phyloP scores from a whole-genome alignment of 2,113 vertebrate species.

The human region DNA sequence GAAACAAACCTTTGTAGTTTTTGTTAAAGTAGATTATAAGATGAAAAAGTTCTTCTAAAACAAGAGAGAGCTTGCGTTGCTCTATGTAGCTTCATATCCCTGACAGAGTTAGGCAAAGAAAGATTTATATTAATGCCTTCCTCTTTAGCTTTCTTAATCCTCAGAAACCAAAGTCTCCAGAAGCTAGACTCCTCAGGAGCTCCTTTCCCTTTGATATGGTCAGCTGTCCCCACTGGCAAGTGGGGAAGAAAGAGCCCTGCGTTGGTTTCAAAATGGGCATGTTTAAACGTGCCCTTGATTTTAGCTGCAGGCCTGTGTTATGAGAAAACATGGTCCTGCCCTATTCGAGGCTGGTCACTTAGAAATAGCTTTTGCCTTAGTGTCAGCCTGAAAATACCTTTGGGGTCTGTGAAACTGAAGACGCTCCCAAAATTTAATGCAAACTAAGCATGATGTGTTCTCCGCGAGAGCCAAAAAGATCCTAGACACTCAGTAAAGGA shows the following conservation, averaged over 20 bases:
- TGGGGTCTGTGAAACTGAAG: not conserved
- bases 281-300: not conserved
- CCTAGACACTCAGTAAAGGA: not conserved
- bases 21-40: constrained; percentile 45
- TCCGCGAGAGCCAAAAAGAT: not conserved
- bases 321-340: not conserved
- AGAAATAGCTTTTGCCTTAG: not conserved
- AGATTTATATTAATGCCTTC: constrained; percentile 24
- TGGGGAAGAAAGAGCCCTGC: not conserved
- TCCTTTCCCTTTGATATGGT: constrained; percentile 46
- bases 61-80: not conserved
- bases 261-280: not conserved
- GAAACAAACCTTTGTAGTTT: constrained; percentile 64
- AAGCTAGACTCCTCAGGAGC: not conserved
- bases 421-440: not conserved
- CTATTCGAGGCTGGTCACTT: not conserved
- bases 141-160: not conserved
- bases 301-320: not conserved
- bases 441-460: not conserved
- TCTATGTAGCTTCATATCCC: not conserved
- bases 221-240: constrained; percentile 30
- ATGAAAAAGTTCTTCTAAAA: constrained; percentile 45
- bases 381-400: not conserved
- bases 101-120: not conserved
- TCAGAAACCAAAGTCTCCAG: constrained; percentile 31